Evolutionary conservation across 1,140 invertebrate species (phyloP).

Genomic region (roundworm (Caenorhabditis elegans)): DNA sequence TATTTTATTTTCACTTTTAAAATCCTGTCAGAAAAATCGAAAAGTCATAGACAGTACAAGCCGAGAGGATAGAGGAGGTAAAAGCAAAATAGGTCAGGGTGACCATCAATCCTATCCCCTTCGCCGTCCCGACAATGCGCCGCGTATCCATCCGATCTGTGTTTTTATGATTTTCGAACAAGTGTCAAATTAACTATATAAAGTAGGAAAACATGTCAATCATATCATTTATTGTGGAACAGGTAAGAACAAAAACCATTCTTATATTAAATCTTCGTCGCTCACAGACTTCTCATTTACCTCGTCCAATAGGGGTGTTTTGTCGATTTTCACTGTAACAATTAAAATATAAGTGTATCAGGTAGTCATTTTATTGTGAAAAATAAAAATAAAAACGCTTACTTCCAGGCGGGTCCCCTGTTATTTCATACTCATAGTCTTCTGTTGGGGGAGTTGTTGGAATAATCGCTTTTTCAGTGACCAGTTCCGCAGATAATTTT

Average conservation of each 20-base stretch:
- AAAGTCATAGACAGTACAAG: neutral
- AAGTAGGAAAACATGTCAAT: neutral
- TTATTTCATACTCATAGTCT: constrained; percentile 20
- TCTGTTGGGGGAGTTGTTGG: neutral
- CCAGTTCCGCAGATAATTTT: neutral
- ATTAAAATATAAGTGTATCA: no score
- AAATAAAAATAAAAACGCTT: neutral
- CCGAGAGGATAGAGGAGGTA: neutral
- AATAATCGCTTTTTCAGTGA: neutral
- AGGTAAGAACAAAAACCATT: neutral
- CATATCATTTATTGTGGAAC: constrained; percentile 13
- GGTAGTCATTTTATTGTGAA: neutral
- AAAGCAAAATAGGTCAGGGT: constrained; percentile 31
- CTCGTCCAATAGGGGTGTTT: neutral
- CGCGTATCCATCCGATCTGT: neutral
- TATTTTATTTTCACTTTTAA: no score
- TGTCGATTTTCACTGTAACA: constrained; percentile 18
- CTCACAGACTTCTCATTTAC: neutral
- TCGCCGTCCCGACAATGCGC: neutral
- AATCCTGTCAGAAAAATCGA: neutral
- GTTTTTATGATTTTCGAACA: constrained; percentile 17
- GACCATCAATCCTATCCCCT: neutral
- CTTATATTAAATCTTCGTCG: constrained; percentile 14
- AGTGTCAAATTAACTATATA: neutral
- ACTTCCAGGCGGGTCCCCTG: neutral